These are phyloP conservation scores for Machimus atricapillus DNA, from an alignment of 2,888 invertebrate species.

Conservation along the genomic window DNA sequence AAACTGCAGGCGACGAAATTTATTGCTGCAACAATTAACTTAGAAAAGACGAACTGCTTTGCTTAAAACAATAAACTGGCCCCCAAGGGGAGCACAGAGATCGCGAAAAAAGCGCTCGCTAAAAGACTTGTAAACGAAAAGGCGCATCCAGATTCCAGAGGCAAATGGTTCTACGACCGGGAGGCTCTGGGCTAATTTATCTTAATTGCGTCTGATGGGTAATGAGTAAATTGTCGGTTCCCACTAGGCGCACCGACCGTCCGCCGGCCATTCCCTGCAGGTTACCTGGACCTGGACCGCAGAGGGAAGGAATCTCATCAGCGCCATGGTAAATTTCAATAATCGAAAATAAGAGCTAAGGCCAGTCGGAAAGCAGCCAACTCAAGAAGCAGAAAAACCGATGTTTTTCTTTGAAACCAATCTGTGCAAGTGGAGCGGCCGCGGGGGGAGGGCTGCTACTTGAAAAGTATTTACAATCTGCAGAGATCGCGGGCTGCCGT, in stretches of 20 bases:
- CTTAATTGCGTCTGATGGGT: slow-evolving; percentile 30
- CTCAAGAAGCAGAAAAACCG: neutral
- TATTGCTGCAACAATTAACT: neutral
- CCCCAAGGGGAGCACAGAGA: neutral
- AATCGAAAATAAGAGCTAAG: slow-evolving; percentile 2
- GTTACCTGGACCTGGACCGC: neutral
- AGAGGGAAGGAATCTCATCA: neutral
- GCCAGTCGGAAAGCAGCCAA: neutral
- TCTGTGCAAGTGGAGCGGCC: neutral
- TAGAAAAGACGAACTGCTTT: neutral
- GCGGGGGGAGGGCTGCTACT: neutral
- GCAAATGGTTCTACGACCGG: slow-evolving; percentile 10
- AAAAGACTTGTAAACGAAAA: neutral
- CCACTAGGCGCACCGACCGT: neutral
- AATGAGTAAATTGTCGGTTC: neutral
- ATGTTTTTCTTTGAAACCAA: slow-evolving; percentile 11
- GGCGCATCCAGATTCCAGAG: neutral
- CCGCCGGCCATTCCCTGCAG: neutral
- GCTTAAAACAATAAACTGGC: neutral
- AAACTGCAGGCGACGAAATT: neutral
- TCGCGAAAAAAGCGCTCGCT: neutral
- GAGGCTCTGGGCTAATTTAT: slow-evolving; percentile 18
- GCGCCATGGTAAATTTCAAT: slow-evolving; percentile 1
- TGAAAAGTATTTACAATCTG: slow-evolving; percentile 19
- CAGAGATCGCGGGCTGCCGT: neutral